Percentiles rank a stretch among this genome's conserved stretches.
phyloP scores from a whole-genome alignment of 2,888 invertebrate species.

The Nineta flava region DNA sequence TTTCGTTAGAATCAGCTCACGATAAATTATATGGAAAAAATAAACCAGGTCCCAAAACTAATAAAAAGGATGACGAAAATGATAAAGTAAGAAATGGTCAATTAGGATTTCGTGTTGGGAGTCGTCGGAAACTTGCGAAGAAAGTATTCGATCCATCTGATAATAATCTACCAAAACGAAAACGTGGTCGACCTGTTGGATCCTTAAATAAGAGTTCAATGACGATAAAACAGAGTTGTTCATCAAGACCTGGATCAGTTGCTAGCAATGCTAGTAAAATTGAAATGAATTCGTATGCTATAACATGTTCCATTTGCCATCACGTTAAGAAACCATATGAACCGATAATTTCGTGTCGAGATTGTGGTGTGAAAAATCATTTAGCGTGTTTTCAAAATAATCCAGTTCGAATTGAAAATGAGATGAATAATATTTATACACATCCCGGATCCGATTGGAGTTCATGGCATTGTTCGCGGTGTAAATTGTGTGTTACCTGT shows the following conservation, averaged over 20 bases:
- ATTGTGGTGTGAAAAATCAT: slow-evolving; percentile 52
- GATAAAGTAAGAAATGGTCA: slow-evolving; percentile 7
- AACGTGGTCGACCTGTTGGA: slow-evolving; percentile 49
- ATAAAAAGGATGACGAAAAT: slow-evolving; percentile 6
- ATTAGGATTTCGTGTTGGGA: slow-evolving; percentile 13
- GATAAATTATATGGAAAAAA: neutral
- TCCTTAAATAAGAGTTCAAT: slow-evolving; percentile 42
- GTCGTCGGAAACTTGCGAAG: slow-evolving; percentile 42
- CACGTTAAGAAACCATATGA: slow-evolving; percentile 43
- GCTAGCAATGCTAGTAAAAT: slow-evolving; percentile 8
- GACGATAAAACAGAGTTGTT: slow-evolving; percentile 17
- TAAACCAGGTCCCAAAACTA: neutral
- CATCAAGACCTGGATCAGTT: slow-evolving; percentile 6
- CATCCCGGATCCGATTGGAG: no score
- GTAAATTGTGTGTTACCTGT: slow-evolving; percentile 74
- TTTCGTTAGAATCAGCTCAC: neutral
- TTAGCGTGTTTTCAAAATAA: no score
- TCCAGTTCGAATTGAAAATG: no score
- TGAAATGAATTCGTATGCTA: slow-evolving; percentile 22
- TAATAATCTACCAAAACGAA: slow-evolving; percentile 56
- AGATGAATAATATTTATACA: no score
- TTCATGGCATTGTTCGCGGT: slow-evolving; percentile 75
- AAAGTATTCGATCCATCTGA: slow-evolving; percentile 79
- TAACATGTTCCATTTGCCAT: slow-evolving; percentile 45
- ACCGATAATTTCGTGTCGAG: slow-evolving; percentile 48